phyloP scores from a whole-genome alignment of 2,888 invertebrate species.

The Pyralis farinalis region DNA sequence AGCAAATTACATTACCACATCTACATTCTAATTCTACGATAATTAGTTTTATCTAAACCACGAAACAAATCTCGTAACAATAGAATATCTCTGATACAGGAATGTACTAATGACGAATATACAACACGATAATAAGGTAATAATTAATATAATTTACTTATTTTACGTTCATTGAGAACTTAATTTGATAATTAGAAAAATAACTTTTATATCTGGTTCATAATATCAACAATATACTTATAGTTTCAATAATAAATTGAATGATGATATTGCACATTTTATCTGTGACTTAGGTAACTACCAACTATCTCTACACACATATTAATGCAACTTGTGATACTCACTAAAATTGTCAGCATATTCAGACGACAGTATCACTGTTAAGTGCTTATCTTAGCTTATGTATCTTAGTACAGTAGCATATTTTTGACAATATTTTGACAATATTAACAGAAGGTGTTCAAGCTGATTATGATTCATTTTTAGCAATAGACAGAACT shows the following conservation, averaged over 20 bases:
- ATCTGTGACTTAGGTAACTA: slow-evolving; percentile 8
- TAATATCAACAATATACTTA: slow-evolving; percentile 19
- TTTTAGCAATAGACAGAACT: too few relatives aligned
- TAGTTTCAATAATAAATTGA: slow-evolving; percentile 25
- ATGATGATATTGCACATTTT: slow-evolving; percentile 25
- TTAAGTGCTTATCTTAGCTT: too few relatives aligned
- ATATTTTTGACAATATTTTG: too few relatives aligned
- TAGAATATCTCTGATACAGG: slow-evolving; percentile 36
- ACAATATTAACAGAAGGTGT: too few relatives aligned
- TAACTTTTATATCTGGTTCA: slow-evolving; percentile 29
- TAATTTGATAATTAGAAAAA: slow-evolving; percentile 37
- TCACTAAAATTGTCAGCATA: background rate
- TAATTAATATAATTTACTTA: slow-evolving; percentile 27
- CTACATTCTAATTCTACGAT: slow-evolving; percentile 9
- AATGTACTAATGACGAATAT: slow-evolving; percentile 34
- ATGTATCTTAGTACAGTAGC: too few relatives aligned
- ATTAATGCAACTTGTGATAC: background rate
- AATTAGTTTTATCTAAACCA: slow-evolving; percentile 8
- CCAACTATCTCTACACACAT: background rate
- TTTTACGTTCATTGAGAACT: slow-evolving; percentile 28
- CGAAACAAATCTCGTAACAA: slow-evolving; percentile 27
- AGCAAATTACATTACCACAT: slow-evolving; percentile 11
- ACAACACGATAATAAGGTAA: slow-evolving; percentile 20
- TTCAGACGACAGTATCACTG: too few relatives aligned
- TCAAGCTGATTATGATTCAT: too few relatives aligned